Percentiles rank a stretch among this genome's conserved stretches.
Evolutionary conservation across 2,113 vertebrate genomes (phyloP).

Genomic region (Nematolebias whitei): DNA sequence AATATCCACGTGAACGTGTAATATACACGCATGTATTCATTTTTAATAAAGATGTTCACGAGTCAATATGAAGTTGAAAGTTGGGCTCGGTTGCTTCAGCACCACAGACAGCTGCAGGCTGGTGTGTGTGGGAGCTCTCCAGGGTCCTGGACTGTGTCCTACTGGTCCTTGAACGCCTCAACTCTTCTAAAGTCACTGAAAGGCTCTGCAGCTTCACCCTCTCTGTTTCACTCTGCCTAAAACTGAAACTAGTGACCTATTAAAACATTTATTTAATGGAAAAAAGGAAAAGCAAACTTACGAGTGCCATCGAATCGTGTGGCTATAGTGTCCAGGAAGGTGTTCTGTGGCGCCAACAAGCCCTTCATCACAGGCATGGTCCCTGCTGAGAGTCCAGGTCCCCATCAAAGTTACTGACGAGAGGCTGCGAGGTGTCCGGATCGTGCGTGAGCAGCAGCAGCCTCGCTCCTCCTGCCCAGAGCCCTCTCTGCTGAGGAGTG

Average conservation of each 20-base stretch:
- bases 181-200: background rate
- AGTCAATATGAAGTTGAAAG: slow-evolving; percentile 2
- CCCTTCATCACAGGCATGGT: slow-evolving; percentile 99
- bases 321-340: slow-evolving; percentile 97
- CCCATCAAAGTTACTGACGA: slow-evolving; percentile 90
- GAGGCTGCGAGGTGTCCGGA: slow-evolving; percentile 55
- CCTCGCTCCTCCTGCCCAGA: slow-evolving; percentile 4
- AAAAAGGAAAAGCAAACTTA: slow-evolving; percentile 86
- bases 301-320: slow-evolving; percentile 98
- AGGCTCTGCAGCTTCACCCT: background rate
- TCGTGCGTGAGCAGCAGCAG: slow-evolving; percentile 35
- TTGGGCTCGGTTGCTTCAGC: slow-evolving; percentile 44
- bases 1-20: no score
- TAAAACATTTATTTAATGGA: no score
- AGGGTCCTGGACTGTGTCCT: background rate
- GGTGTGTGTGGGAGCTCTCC: background rate
- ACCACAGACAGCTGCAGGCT: slow-evolving; percentile 50
- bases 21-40: no score
- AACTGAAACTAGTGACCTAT: background rate
- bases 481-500: slow-evolving; percentile 31
- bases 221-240: background rate
- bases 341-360: slow-evolving; percentile 98
- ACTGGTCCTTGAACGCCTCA: no score
- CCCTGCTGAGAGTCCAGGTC: slow-evolving; percentile 86
- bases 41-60: no score